Percentiles rank a stretch among this genome's conserved stretches.
These are phyloP conservation scores for Lophius americanus DNA, from an alignment of 2,797 vertebrate genomes.

Conservation along the genomic window DNA sequence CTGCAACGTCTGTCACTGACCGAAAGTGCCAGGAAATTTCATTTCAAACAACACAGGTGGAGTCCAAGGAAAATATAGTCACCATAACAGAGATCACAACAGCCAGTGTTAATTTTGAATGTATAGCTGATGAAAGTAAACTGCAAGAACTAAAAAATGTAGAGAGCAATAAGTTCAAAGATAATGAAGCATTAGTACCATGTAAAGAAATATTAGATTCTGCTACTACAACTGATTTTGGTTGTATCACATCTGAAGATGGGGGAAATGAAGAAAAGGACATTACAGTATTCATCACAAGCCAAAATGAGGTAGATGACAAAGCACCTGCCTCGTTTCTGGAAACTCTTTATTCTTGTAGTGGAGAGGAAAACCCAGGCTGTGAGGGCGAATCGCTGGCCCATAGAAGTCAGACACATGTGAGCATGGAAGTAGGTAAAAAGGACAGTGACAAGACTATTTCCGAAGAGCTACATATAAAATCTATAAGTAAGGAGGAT, in stretches of 20 bases:
- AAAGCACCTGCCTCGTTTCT: conserved; percentile 20
- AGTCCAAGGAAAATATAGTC: conserved; percentile 19
- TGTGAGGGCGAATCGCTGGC: conserved; percentile 14
- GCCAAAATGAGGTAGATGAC: conserved; percentile 25
- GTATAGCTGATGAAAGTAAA: conserved; percentile 29
- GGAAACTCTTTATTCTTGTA: conserved; percentile 30
- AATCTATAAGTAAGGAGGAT: conserved; percentile 18
- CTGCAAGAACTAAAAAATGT: conserved; percentile 21
- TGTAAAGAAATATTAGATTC: conserved; percentile 26
- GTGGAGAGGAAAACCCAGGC: conserved; percentile 21
- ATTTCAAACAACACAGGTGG: conserved; percentile 19
- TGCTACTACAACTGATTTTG: not conserved
- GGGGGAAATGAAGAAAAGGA: conserved; percentile 23
- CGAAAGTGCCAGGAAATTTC: conserved; percentile 27
- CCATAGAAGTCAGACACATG: conserved; percentile 5
- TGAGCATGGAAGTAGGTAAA: conserved; percentile 20
- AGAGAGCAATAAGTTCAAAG: conserved; percentile 26
- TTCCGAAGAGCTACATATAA: conserved; percentile 39
- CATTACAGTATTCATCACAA: conserved; percentile 12
- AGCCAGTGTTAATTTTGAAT: conserved; percentile 8
- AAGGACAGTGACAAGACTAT: conserved; percentile 14
- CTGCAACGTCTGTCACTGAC: conserved; percentile 26
- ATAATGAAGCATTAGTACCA: conserved; percentile 25
- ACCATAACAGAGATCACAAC: conserved; percentile 15
- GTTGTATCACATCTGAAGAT: conserved; percentile 13